Conservation (phyloP, 2,888 invertebrate species). For the Parnassius orleans region DNA sequence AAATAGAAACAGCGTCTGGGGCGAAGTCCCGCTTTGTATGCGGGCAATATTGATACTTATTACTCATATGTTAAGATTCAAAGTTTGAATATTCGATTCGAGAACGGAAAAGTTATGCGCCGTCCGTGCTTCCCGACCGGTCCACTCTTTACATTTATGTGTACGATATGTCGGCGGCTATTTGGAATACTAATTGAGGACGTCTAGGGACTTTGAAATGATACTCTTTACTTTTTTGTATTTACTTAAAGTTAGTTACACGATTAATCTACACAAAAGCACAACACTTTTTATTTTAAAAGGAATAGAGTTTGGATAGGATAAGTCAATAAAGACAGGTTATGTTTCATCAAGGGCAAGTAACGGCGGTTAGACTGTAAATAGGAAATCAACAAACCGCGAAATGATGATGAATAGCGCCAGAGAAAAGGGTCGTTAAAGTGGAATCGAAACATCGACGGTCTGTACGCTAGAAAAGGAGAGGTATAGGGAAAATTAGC, state of each 20-base stretch:
- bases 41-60: constrained; percentile 69
- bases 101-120: constrained; percentile 55
- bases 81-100: constrained; percentile 45
- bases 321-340: constrained; percentile 2
- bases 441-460: constrained; percentile 46
- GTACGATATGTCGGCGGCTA: constrained; percentile 77
- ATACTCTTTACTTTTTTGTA: constrained; percentile 51
- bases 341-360: constrained; percentile 2
- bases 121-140: constrained; percentile 73
- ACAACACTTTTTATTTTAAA: constrained; percentile 7
- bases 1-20: constrained; percentile 74
- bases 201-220: constrained; percentile 60
- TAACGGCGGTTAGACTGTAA: constrained; percentile 46
- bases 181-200: constrained; percentile 79
- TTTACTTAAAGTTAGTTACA: constrained; percentile 27
- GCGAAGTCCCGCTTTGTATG: constrained; percentile 53
- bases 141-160: constrained; percentile 80
- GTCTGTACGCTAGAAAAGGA: constrained; percentile 50
- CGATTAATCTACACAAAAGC: constrained; percentile 14
- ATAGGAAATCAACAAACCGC: constrained; percentile 79
- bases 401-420: constrained; percentile 80
- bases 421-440: constrained; percentile 65
- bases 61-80: constrained; percentile 60
- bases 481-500: constrained; percentile 65
- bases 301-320: constrained; percentile 1